phyloP scores from a whole-genome alignment of 2,888 invertebrate genomes.

The Parnassius smintheus region DNA sequence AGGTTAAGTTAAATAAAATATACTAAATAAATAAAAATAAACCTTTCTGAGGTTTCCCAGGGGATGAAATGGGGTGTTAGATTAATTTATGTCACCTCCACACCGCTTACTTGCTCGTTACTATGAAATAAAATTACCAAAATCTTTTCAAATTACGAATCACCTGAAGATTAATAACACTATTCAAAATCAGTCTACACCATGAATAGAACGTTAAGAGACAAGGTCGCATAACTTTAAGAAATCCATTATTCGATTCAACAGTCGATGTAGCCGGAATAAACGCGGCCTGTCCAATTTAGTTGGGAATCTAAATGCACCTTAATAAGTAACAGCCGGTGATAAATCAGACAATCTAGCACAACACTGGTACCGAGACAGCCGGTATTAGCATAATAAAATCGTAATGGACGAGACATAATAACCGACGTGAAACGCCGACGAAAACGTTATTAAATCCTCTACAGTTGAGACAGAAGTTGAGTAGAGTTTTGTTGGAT shows the following conservation, averaged over 20 bases:
- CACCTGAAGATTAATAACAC: too few species aligned
- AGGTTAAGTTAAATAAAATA: too few species aligned
- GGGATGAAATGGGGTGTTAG: too few species aligned
- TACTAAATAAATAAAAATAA: too few species aligned
- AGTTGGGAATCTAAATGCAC: slow-evolving; percentile 26
- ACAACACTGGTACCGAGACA: slow-evolving; percentile 35
- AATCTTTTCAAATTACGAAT: too few species aligned
- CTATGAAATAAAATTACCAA: too few species aligned
- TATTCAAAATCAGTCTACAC: not conserved
- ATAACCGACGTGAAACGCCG: slow-evolving; percentile 57
- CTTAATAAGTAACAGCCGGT: slow-evolving; percentile 29
- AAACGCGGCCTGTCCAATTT: slow-evolving; percentile 21
- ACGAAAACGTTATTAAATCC: slow-evolving; percentile 56
- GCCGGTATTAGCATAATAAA: slow-evolving; percentile 62
- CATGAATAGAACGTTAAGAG: slow-evolving; percentile 7
- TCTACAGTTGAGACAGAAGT: slow-evolving; percentile 35
- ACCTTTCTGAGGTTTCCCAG: too few species aligned
- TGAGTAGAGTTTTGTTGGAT: slow-evolving; percentile 31
- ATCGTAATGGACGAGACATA: slow-evolving; percentile 66
- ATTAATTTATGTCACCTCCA: too few species aligned
- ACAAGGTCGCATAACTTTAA: slow-evolving; percentile 12
- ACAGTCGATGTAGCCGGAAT: slow-evolving; percentile 8
- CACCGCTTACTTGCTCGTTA: too few species aligned
- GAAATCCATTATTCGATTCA: slow-evolving; percentile 18
- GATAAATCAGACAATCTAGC: slow-evolving; percentile 40